Evolutionary conservation across 2,888 invertebrate genomes (phyloP), one percentile per base, ranked within the genome.

Genomic region (Oscheius myriophilus): DNA sequence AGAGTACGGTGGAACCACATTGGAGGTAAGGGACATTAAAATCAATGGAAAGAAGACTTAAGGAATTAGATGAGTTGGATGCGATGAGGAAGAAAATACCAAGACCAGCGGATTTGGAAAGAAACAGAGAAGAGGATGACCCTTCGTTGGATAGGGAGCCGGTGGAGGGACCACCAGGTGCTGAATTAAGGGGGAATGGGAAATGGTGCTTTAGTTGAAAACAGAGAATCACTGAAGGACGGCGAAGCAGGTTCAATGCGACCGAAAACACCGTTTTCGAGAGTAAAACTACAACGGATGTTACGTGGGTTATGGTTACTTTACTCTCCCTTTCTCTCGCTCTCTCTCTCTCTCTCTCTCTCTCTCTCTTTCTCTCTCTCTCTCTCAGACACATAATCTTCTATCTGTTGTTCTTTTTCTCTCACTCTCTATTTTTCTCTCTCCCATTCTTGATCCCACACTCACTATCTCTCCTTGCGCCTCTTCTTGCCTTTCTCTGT

Each of bases 1-100:
- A 1, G 81, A 81, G 55, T 77, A 81, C 33, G 78, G 75, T 23
- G 81, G 81, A 25, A 72, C 70, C 33, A 81, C 80, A 1, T 23
- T 77, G 4, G 72, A 80, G 53, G 77, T 73, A n/a, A 51, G 66
- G 51, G 12, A 46, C n/a, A n/a, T 9, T 9, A 23, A 7, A 12
- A 16, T n/a, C 16, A 25, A 25, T 21, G 1, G 25, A n/a, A 53
- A 25, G 23, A 3, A 53, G 3, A 25, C 14, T 69, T 46, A 12
- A 77, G 73, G 78, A 81, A 55, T 67, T 81, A 9, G 73, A 81
- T 42, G 68, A 67, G 18, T 68, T 79, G 2, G 76, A 73, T 52
- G 73, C 73, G 7, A 66, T 68, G 26, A 64, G 76, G 23, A 77
- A 77, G 25, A 53, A 57, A 23, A 62, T 77, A 23, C 71, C 76